Percentiles rank a stretch among this genome's conserved stretches.
phyloP scores from a whole-genome alignment of 2,797 vertebrate genomes.

The Parauchenoglanis ngamensis region DNA sequence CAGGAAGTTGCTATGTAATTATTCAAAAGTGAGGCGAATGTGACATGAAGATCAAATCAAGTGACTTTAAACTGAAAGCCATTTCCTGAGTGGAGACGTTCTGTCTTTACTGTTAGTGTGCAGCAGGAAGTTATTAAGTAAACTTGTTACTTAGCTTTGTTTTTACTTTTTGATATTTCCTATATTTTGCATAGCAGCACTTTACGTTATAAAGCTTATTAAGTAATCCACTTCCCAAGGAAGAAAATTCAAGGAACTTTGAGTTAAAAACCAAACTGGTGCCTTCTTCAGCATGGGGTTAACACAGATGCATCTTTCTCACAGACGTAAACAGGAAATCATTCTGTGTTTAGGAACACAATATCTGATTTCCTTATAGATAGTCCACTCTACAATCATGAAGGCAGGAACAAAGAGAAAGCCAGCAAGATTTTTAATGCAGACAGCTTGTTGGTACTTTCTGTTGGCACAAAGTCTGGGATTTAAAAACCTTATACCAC shows the following conservation, averaged over 20 bases:
- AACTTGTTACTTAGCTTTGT: not conserved
- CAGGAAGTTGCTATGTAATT: slow-evolving; percentile 73
- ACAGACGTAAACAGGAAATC: slow-evolving; percentile 63
- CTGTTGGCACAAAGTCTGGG: not conserved
- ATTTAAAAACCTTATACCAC: not conserved
- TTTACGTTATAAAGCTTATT: not conserved
- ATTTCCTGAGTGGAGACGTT: slow-evolving; percentile 20
- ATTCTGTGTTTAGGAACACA: slow-evolving; percentile 66
- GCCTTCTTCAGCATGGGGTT: not conserved
- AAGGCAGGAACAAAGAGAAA: slow-evolving; percentile 2
- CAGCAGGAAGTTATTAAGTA: not conserved
- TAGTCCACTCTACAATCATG: slow-evolving; percentile 9
- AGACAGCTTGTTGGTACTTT: not conserved
- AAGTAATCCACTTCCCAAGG: not conserved
- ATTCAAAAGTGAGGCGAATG: slow-evolving; percentile 65
- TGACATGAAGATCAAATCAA: slow-evolving; percentile 67
- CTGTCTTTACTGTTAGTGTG: too few relatives aligned
- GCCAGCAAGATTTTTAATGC: not conserved
- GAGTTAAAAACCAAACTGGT: not conserved
- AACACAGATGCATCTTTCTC: slow-evolving; percentile 21
- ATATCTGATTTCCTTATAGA: slow-evolving; percentile 50
- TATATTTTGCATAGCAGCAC: not conserved
- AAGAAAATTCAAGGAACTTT: not conserved
- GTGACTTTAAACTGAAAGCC: slow-evolving; percentile 63
- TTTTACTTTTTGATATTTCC: not conserved